Percentiles rank a stretch among this genome's conserved stretches.
These are phyloP conservation scores for Epizoanthus scotinus DNA, from an alignment of 92 coral and sea anemone genomes.

Conservation along the genomic window DNA sequence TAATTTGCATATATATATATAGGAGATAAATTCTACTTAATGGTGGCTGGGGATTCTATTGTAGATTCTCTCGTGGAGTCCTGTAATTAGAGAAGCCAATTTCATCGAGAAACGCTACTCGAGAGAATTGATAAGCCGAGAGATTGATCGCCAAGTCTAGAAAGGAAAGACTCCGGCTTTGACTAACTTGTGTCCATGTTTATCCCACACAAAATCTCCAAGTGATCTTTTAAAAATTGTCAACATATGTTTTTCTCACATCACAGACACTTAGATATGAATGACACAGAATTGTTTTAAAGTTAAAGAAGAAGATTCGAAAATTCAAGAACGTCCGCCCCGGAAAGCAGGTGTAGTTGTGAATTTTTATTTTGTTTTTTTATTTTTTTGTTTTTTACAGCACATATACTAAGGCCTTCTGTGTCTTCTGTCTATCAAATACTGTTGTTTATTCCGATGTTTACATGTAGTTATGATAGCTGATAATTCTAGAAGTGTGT, in stretches of 20 bases:
- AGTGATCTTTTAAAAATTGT: background rate
- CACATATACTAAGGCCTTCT: no score
- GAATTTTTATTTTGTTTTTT: background rate
- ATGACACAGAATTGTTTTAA: background rate
- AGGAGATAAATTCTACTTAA: background rate
- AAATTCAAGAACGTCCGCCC: background rate
- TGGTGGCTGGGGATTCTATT: background rate
- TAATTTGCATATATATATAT: slow-evolving; percentile 33
- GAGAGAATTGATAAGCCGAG: no score
- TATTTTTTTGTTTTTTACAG: no score
- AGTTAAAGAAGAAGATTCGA: background rate
- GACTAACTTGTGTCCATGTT: background rate
- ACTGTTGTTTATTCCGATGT: no score
- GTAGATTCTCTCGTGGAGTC: background rate
- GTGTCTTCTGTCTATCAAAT: no score
- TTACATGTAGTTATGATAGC: no score
- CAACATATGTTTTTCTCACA: background rate
- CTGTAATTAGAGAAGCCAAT: background rate
- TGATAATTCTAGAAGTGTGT: no score
- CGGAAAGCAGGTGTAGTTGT: background rate
- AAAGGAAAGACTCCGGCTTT: background rate
- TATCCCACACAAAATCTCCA: slow-evolving; percentile 17
- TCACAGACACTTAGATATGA: background rate
- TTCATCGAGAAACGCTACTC: slow-evolving; percentile 7
- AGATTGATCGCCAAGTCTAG: background rate